Conservation (phyloP, 2,797 vertebrate genomes). For the Tadarida brasiliensis region DNA sequence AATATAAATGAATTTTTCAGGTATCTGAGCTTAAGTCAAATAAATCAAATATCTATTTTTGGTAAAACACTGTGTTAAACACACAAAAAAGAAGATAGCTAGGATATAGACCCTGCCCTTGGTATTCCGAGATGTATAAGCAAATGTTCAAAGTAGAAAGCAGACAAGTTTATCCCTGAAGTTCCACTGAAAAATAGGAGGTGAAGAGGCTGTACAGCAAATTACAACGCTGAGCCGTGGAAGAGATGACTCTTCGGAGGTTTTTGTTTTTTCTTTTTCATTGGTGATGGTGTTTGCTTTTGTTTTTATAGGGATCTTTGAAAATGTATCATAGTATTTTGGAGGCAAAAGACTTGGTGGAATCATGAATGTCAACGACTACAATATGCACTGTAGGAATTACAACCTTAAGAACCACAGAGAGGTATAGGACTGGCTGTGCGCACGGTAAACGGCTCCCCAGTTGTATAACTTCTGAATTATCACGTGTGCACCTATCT, state of each 20-base stretch:
- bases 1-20: neutral
- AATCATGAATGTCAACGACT: neutral
- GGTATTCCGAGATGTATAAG: neutral
- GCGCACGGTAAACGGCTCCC: accelerated
- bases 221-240: neutral
- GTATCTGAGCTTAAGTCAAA: neutral
- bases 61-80: neutral
- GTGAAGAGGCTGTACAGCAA: neutral
- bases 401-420: neutral
- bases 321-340: neutral
- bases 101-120: neutral
- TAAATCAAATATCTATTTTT: constrained; percentile 28
- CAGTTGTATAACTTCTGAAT: neutral
- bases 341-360: neutral
- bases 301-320: neutral
- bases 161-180: neutral
- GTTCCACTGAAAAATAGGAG: neutral
- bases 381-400: neutral
- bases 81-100: neutral
- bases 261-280: neutral
- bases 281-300: neutral
- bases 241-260: neutral
- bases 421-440: neutral
- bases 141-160: neutral
- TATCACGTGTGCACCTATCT: neutral